Base-by-base conservation (phyloP, 2,888 invertebrate species). In the Morpho deidamia region DNA sequence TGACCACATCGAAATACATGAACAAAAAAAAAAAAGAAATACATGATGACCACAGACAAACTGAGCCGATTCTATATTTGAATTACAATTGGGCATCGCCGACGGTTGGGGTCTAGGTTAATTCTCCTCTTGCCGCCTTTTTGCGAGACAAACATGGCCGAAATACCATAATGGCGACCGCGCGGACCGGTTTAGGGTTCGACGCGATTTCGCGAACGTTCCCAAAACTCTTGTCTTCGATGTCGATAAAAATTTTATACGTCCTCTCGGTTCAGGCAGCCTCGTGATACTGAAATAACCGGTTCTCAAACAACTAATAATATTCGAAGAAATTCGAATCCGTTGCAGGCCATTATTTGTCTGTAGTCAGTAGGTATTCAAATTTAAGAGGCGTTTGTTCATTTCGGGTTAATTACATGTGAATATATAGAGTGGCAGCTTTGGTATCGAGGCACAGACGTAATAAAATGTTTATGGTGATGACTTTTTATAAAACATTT, bases 91-190 rank as follows among this genome's bases (percentile, higher is more conserved):
- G 69, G 55, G 51, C 68, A 67, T 68, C 63, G 66, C 65, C 65
- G 65, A 60, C 64, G 62, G 63, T 67, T 69, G 69, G 69, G 62
- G 72, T 71, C 72, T 73, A 68, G 54, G 69, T 70, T 71, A 68
- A 65, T 68, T 70, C 51, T 73, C 74, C 51, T 73, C 74, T 78
- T 78, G 72, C 78, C 75, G 78, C 76, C 77, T 78, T 83, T 82
- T 81, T 78, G 66, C 68, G 73, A 73, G 75, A 77, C 78, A 75
- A 83, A 83, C 74, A 85, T 84, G 84, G 84, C 83, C 83, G 85
- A 86, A 85, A 79, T 81, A 78, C 74, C 71, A 74, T 78, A 72
- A 83, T 83, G 83, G 82, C 79, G 73, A 48, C 44, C 56, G 79
- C 73, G 61, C 59, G 74, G 48, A 81, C 84, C 81, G 83, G 84